phyloP scores from a whole-genome alignment of 1,140 invertebrate genomes.

The Cheumatopsyche charites region DNA sequence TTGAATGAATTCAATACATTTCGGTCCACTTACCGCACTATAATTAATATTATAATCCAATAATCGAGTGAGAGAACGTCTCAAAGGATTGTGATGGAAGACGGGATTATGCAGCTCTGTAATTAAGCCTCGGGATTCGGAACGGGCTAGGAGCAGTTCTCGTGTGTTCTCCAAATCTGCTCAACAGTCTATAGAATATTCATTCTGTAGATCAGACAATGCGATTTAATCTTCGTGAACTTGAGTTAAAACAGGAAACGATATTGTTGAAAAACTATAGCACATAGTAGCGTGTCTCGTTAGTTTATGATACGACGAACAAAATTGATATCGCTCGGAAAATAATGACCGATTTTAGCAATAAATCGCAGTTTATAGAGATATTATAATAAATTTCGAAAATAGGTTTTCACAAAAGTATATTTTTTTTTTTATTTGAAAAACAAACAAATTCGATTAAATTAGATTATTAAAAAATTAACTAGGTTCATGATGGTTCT shows the following conservation, averaged over 20 bases:
- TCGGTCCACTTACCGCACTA: background rate
- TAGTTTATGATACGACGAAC: too few species aligned
- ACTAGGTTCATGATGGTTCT: too few species aligned
- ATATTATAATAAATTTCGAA: too few species aligned
- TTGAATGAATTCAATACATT: background rate
- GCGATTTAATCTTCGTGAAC: background rate
- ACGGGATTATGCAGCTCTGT: slow-evolving; percentile 35
- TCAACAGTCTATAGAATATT: background rate
- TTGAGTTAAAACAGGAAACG: background rate
- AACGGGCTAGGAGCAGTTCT: background rate
- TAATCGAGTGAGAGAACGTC: slow-evolving; percentile 24
- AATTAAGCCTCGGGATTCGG: slow-evolving; percentile 35
- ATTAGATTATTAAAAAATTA: too few species aligned
- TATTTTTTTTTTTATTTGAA: too few species aligned
- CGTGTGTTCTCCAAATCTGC: background rate
- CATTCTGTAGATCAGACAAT: slow-evolving; percentile 5
- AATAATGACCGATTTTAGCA: too few species aligned
- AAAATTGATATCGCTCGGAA: too few species aligned
- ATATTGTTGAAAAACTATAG: too few species aligned
- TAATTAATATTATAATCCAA: slow-evolving; percentile 25
- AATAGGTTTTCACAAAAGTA: too few species aligned
- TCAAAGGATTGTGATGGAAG: slow-evolving; percentile 19
- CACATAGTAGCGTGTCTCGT: too few species aligned
- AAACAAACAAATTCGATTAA: too few species aligned
- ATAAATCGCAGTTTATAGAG: too few species aligned